Base-by-base conservation (phyloP, 2,113 vertebrate genomes). In the Tapirus terrestris region DNA sequence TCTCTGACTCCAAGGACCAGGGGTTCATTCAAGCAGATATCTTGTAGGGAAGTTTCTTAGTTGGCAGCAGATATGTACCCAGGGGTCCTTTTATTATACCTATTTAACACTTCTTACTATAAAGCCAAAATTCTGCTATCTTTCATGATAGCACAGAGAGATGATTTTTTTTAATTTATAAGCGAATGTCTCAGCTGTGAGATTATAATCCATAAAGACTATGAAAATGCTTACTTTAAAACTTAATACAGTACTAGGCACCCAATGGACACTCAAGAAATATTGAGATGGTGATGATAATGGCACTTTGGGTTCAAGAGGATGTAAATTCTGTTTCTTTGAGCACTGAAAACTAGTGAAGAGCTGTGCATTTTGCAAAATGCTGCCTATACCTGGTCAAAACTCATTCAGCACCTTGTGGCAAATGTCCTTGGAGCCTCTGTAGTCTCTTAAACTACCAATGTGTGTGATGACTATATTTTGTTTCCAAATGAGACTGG, bases 71-170 rank as follows among this genome's bases (percentile, higher is more conserved):
- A 86, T 89, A 61, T 91, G 36, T 96, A 80, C 89, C 91, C 85
- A 80, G 16, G 33, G 61, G 89, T 84, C 27, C 39, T 96, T 97
- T 98, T 85, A 97, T 87, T 95, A 91, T 67, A 92, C 21, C 60
- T 91, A 88, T 81, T 97, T 96, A 97, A 97, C 92, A 86, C 43
- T 91, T 96, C 45, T 94, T 97, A 92, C 70, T 91, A 92, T 91
- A 95, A 96, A 96, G 76, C 27, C 79, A 79, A 95, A 96, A 95
- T 91, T 95, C 70, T 88, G 14, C 23, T 94, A 92, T 12, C 12
- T 96, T 87, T 95, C 45, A 39, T 96, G 81, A 72, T 94, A 90
- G 56, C 56, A 95, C 51, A 94, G 80, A 91, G 72, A 94, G 45
- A 75, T 87, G 21, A 45, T 65, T 94, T 96, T 96, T 86, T 89